A percentile compares a stretch with the other conserved stretches of the same genome.
Conservation (phyloP, 2,888 invertebrate species). For the Agriotes lineatus region DNA sequence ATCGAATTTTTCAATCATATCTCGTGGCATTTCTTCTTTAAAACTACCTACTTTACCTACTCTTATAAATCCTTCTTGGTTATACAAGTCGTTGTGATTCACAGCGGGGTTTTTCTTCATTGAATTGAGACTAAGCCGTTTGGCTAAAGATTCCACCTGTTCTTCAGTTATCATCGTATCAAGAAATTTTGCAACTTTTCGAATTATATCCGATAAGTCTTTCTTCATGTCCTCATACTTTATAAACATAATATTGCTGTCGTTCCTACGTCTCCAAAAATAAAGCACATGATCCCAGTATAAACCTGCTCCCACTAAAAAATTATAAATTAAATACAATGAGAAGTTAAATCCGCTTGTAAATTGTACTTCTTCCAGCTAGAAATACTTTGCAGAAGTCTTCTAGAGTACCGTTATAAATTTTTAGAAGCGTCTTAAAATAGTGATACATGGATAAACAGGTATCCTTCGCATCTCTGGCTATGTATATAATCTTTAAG, state of each 20-base stretch:
- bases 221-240: constrained; percentile 87
- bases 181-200: constrained; percentile 64
- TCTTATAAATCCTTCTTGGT: constrained; percentile 66
- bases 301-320: constrained; percentile 51
- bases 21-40: constrained; percentile 74
- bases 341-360: background rate
- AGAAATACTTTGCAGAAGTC: constrained; percentile 83
- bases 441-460: constrained; percentile 87
- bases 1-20: constrained; percentile 79
- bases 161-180: constrained; percentile 58
- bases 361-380: constrained; percentile 66
- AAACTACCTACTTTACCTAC: constrained; percentile 65
- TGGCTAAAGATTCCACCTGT: constrained; percentile 60
- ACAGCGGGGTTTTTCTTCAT: constrained; percentile 66
- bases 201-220: constrained; percentile 68
- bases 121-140: constrained; percentile 67
- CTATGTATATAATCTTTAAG: constrained; percentile 84
- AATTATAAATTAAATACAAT: background rate
- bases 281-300: constrained; percentile 62
- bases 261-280: constrained; percentile 77
- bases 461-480: constrained; percentile 91
- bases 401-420: constrained; percentile 73
- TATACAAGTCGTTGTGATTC: constrained; percentile 52
- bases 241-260: constrained; percentile 81
- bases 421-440: constrained; percentile 76